Percentiles rank a stretch among this genome's conserved stretches.
Conservation (phyloP, 2,113 vertebrate species). For the Deroptyus accipitrinus region DNA sequence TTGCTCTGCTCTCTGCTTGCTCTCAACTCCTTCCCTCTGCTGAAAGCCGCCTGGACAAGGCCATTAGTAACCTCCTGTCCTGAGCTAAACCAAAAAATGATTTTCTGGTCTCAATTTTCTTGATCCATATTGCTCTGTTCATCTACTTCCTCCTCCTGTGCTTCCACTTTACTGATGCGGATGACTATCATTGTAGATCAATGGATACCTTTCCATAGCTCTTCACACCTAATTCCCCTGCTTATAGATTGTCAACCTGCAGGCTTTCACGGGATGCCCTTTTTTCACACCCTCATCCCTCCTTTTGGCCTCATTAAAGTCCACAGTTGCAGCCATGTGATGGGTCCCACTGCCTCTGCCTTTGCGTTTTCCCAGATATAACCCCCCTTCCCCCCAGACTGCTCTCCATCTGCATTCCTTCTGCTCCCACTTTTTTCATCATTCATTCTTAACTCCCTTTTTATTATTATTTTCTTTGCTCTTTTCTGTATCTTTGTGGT, state of each 20-base stretch:
- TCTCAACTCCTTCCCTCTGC: not conserved
- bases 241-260: not conserved
- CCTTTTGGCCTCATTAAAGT: not conserved
- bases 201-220: not conserved
- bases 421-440: rapidly evolving
- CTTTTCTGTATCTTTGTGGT: not conserved
- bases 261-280: not conserved
- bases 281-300: not conserved
- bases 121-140: not conserved
- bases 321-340: rapidly evolving
- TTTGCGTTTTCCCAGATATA: not conserved
- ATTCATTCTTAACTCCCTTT: rapidly evolving
- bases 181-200: not conserved
- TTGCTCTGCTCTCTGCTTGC: not conserved
- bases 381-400: not conserved
- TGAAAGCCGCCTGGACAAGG: not conserved
- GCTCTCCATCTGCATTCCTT: not conserved
- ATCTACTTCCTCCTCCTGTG: not conserved
- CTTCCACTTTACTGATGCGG: not conserved
- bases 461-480: rapidly evolving
- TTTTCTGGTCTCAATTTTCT: not conserved
- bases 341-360: not conserved
- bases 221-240: not conserved
- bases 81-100: not conserved
- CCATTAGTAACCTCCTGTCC: not conserved